Base-by-base conservation (phyloP, 2,888 invertebrate species). In the Alitta virens region DNA sequence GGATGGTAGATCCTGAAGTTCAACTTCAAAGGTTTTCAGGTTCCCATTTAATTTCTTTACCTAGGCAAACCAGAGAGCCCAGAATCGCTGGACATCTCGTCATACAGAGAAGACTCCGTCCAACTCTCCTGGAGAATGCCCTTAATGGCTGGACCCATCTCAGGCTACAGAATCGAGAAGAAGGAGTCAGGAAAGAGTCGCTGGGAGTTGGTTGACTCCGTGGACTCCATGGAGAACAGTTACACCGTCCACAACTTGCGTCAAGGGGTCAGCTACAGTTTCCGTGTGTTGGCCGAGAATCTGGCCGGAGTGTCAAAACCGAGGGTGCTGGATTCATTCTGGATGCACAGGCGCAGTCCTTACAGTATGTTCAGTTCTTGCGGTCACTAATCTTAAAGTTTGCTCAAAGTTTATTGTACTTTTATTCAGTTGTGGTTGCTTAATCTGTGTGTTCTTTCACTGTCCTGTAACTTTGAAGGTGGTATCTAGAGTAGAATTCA, bases 111-210 rank as follows among this genome's bases (percentile, higher is more conserved):
- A 71, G 90, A 91, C 75, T 88, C 90, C 0, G 88, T 91, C 9
- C 88, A 87, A 23, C 86, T 94, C 64, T 88, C 89, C 80, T 94
- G 94, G 93, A 89, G 91, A 46, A 92, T 57, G 3, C 61, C 63
- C 21, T 69, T 71, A 56, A 71, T 69, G 18, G 71, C 71, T 14
- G 40, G 58, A 16, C 58, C 65, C 9, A 66, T 74, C 33, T 64
- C 69, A n/a, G 67, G 71, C 49, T 76, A 76, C 66, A 49, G 71
- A n/a, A 61, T 78, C 3, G 74, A 74, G 63, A 68, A 64, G 58
- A 46, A 69, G 2, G 70, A 71, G 23, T 51, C 57, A 1, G 25
- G 59, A 24, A 58, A 49, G 56, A 2, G 53, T 2, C 16, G 14
- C 18, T 71, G 71, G 71, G 64, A 69, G 14, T 38, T 55, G 18